phyloP scores from a whole-genome alignment of 1,140 invertebrate genomes.

The Dolichoris vasculosae region DNA sequence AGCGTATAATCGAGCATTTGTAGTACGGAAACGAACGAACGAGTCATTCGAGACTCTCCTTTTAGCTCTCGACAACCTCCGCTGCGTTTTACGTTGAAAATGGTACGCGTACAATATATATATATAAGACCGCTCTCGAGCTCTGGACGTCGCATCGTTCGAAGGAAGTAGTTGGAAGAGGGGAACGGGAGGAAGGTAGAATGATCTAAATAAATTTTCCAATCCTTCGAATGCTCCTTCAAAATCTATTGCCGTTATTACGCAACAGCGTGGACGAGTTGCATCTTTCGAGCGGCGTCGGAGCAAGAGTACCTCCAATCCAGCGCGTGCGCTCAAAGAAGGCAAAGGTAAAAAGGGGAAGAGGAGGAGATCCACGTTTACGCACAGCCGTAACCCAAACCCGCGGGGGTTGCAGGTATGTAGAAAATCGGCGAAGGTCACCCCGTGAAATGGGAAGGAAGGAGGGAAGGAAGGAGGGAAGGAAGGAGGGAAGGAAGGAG shows the following conservation, averaged over 20 bases:
- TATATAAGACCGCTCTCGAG: no score
- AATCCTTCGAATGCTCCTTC: no score
- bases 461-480: conserved; percentile 22
- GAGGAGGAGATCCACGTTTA: not conserved
- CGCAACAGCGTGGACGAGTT: not conserved
- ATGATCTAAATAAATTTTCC: no score
- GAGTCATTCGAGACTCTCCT: no score
- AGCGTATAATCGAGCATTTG: not conserved
- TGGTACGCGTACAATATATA: no score
- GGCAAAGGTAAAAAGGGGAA: not conserved
- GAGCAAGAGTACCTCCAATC: not conserved
- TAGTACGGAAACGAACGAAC: no score
- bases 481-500: not conserved
- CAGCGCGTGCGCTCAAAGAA: not conserved
- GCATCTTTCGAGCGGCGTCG: not conserved
- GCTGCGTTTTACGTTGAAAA: no score
- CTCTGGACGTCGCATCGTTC: no score
- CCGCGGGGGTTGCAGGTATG: not conserved
- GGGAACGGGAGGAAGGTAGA: no score
- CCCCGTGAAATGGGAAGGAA: not conserved
- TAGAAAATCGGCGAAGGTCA: conserved; percentile 17
- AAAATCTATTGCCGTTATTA: not conserved
- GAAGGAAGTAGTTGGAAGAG: no score
- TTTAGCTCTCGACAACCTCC: no score
- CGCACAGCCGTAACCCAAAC: not conserved